Percentiles rank a stretch among this genome's conserved stretches.
phyloP scores from a whole-genome alignment of 2,797 vertebrate species.

The Naso thynnoides region DNA sequence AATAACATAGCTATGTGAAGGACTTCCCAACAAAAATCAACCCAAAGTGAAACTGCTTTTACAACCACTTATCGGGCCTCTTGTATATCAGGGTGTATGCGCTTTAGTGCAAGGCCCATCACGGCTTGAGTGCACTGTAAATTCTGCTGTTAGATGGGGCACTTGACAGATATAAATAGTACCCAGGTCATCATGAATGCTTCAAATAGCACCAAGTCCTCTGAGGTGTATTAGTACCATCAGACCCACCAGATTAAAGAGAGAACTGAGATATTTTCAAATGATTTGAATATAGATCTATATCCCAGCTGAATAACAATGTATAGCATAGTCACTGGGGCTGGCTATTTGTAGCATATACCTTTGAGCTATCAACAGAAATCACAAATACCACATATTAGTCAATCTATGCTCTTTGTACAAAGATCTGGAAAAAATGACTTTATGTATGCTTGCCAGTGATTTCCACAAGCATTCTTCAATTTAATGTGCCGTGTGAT shows the following conservation, averaged over 20 bases:
- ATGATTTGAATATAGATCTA: not conserved
- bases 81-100: constrained; percentile 27
- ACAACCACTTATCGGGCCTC: constrained; percentile 34
- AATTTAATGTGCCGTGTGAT: no score
- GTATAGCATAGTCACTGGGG: not conserved
- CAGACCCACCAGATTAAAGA: constrained; percentile 31
- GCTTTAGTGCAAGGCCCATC: constrained; percentile 38
- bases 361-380: no score
- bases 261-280: constrained; percentile 26
- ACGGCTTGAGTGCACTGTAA: constrained; percentile 56
- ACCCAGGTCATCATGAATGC: constrained; percentile 41
- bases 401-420: no score
- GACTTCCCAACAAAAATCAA: constrained; percentile 45
- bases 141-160: constrained; percentile 51
- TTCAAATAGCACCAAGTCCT: constrained; percentile 43
- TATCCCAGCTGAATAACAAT: not conserved
- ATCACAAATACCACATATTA: no score
- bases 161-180: constrained; percentile 62
- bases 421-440: no score
- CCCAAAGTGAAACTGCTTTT: constrained; percentile 50
- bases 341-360: no score
- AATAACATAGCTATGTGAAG: constrained; percentile 44
- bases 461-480: no score
- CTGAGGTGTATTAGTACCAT: constrained; percentile 17
- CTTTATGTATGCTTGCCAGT: no score